A percentile compares a stretch with the other conserved stretches of the same genome.
Conservation (phyloP, 1,140 invertebrate species). For the Telenomus remus region DNA sequence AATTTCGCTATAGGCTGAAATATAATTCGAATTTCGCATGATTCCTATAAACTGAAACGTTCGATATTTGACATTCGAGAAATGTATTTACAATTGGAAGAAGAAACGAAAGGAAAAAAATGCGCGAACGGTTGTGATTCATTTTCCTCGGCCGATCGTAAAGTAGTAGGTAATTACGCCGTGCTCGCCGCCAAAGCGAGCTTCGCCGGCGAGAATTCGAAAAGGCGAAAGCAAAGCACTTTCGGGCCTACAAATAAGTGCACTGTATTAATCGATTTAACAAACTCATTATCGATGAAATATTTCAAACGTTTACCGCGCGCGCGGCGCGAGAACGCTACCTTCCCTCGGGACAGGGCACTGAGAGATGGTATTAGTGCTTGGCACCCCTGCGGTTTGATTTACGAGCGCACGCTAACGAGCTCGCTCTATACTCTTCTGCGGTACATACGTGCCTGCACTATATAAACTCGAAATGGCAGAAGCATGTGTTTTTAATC, state of each 20-base stretch:
- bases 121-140: slow-evolving; percentile 3
- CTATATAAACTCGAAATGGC: slow-evolving; percentile 42
- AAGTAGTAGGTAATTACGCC: slow-evolving; percentile 48
- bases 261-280: slow-evolving; percentile 73
- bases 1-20: no score
- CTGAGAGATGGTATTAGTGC: slow-evolving; percentile 65
- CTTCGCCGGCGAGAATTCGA: slow-evolving; percentile 41
- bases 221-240: slow-evolving; percentile 52
- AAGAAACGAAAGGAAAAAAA: slow-evolving; percentile 26
- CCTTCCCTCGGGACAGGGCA: slow-evolving; percentile 59
- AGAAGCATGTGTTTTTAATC: slow-evolving; percentile 45
- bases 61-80: no score
- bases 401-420: slow-evolving; percentile 72
- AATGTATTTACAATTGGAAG: no score
- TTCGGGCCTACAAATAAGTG: slow-evolving; percentile 41
- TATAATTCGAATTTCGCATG: no score
- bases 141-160: slow-evolving; percentile 15
- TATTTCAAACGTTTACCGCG: slow-evolving; percentile 72
- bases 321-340: slow-evolving; percentile 66
- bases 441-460: slow-evolving; percentile 12
- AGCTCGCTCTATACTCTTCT: slow-evolving; percentile 56
- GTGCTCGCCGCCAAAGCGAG: slow-evolving; percentile 40
- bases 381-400: slow-evolving; percentile 74
- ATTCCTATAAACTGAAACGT: no score
- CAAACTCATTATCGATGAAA: slow-evolving; percentile 75